Base-by-base conservation (phyloP, 2,113 vertebrate genomes). In the Todiramphus saurophagus region DNA sequence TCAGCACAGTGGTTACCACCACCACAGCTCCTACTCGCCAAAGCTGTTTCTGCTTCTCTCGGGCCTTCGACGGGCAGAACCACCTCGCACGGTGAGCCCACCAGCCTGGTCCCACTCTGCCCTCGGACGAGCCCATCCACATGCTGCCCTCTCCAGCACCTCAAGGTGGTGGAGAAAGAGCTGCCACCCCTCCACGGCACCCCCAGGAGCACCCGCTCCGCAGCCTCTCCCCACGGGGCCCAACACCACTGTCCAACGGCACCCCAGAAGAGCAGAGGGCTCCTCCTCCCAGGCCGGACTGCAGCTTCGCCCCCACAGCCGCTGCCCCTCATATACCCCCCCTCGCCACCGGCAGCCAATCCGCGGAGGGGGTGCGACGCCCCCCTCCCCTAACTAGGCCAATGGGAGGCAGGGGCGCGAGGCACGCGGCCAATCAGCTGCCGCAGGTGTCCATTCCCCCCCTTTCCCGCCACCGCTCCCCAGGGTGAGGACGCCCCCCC, bases 251-350 rank as follows among this genome's bases (percentile, higher is more conserved):
- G 5, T 16, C 11, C 10, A 35, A 2, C 0, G 0, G 37, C 11
- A 25, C 27, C 62, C 27, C 17, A 19, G 7, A 5, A 15, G 14
- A 18, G 31, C 64, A 31, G 28, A 13, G 21, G 3, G 19, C 10
- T 6, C 0, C 5, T 0, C 28, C 31, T 33, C 56, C 30, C 11
- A 17, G 2, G 3, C 5, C 17, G 0, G 2, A 17, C 53, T 15
- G 0, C 1, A 0, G 1, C 3, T 0, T 0, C 1, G 2, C 1
- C 1, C 2, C 3, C 6, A n/a, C 37, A 1, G 35, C 27, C 7
- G 3, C 30, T 30, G 5, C 5, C 35, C 33, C 6, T 21, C 55
- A 84, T 66, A 93, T 9, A 73, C 20, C 41, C 67, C 20, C 59
- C 10, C 2, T 13, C 13, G 10, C n/a, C 56, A 70, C 4, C 39